Percentiles rank a stretch among this genome's conserved stretches.
These are phyloP conservation scores for Hybognathus amarus DNA, from an alignment of 2,797 vertebrate genomes.

Conservation along the genomic window DNA sequence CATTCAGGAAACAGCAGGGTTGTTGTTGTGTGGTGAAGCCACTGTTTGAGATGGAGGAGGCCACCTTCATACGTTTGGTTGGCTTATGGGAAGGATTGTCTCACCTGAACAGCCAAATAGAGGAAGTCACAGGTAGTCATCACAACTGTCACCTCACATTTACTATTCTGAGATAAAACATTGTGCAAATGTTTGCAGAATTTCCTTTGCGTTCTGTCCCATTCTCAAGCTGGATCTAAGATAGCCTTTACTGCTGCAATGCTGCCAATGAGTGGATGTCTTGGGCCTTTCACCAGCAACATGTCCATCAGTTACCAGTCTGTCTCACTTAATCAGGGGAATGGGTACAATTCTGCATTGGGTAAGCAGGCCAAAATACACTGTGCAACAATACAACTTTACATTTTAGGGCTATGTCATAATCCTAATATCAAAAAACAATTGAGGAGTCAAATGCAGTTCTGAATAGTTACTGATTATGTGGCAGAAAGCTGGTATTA, in stretches of 20 bases:
- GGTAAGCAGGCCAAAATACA: slow-evolving; percentile 63
- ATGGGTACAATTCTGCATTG: slow-evolving; percentile 71
- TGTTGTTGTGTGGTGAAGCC: slow-evolving; percentile 76
- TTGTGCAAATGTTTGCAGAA: neutral
- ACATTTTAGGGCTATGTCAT: neutral
- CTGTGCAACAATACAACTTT: neutral
- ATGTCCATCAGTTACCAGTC: slow-evolving; percentile 67
- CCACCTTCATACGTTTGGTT: slow-evolving; percentile 51
- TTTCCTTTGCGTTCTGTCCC: neutral
- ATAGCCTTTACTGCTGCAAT: slow-evolving; percentile 64
- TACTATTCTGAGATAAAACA: neutral
- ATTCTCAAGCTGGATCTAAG: slow-evolving; percentile 21
- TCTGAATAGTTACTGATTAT: neutral
- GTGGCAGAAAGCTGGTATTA: no score
- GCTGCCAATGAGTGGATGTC: slow-evolving; percentile 56
- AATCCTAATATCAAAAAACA: neutral
- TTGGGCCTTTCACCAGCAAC: slow-evolving; percentile 74
- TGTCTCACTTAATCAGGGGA: slow-evolving; percentile 68
- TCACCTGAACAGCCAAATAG: slow-evolving; percentile 51
- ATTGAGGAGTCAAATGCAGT: neutral
- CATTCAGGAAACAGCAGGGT: slow-evolving; percentile 65
- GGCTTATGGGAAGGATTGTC: slow-evolving; percentile 57
- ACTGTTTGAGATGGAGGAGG: slow-evolving; percentile 64
- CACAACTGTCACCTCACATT: neutral
- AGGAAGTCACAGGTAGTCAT: slow-evolving; percentile 45